Conservation (phyloP, 2,888 invertebrate genomes). For the Coenonympha glycerion region DNA sequence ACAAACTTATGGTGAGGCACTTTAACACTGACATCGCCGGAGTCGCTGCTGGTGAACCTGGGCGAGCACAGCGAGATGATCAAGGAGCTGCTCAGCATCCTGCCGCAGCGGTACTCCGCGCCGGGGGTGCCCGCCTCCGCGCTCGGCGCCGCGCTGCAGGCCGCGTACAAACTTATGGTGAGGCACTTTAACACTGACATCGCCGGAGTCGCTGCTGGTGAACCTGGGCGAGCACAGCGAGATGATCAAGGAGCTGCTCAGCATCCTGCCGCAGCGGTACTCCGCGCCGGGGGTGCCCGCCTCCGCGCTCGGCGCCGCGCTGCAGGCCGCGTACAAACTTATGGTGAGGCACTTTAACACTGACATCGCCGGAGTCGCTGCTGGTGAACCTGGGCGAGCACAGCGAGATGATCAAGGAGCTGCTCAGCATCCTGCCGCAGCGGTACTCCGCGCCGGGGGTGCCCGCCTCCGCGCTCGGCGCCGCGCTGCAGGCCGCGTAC, state of each 20-base stretch:
- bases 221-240: conserved; percentile 91
- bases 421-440: conserved; percentile 85
- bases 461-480: conserved; percentile 90
- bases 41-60: conserved; percentile 93
- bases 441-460: conserved; percentile 79
- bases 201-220: conserved; percentile 93
- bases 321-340: conserved; percentile 93
- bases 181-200: conserved; percentile 79
- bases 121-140: conserved; percentile 84
- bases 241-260: conserved; percentile 82
- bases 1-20: conserved; percentile 86
- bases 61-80: conserved; percentile 88
- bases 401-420: conserved; percentile 83
- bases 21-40: conserved; percentile 87
- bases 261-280: conserved; percentile 86
- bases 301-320: conserved; percentile 92
- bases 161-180: conserved; percentile 93
- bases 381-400: conserved; percentile 93
- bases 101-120: conserved; percentile 84
- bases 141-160: conserved; percentile 94
- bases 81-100: conserved; percentile 82
- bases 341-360: conserved; percentile 77
- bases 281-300: conserved; percentile 79
- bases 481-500: conserved; percentile 93
- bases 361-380: conserved; percentile 94